Conservation (phyloP, 2,888 invertebrate genomes). For the Philereme transversata region DNA sequence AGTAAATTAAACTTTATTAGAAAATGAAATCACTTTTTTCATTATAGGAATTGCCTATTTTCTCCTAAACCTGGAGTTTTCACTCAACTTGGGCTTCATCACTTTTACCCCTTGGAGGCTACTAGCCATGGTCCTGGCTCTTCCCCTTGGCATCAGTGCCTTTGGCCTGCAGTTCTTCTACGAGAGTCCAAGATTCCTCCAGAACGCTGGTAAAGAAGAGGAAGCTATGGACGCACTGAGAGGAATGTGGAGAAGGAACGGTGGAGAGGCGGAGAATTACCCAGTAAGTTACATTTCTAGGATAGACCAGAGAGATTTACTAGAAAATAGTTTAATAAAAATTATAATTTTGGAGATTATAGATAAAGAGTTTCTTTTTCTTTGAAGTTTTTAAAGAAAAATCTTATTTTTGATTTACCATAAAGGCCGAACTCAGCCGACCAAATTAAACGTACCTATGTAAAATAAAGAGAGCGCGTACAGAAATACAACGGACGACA, state of each 20-base stretch:
- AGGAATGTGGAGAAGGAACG: constrained; percentile 83
- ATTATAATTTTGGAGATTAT: no score
- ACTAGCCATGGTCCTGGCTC: constrained; percentile 58
- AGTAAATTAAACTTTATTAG: no score
- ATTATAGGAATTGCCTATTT: constrained; percentile 49
- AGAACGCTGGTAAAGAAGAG: constrained; percentile 82
- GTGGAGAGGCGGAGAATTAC: constrained; percentile 37
- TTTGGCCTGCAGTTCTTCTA: constrained; percentile 81
- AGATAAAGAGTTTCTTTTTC: no score
- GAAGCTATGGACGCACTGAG: constrained; percentile 85
- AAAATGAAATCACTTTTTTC: neutral
- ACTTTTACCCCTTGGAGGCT: constrained; percentile 60
- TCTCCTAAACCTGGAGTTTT: constrained; percentile 49
- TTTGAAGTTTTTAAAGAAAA: no score
- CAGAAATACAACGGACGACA: no score
- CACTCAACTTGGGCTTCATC: constrained; percentile 46
- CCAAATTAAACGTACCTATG: no score
- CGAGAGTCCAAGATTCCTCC: constrained; percentile 90
- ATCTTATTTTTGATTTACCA: no score
- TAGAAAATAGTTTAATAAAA: no score
- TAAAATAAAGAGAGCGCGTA: no score
- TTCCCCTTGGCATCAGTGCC: constrained; percentile 84
- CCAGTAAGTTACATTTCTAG: constrained; percentile 37
- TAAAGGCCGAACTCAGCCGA: no score
- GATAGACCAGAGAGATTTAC: no score